Evolutionary conservation across 2,113 vertebrate species (phyloP).

Genomic region (Centrocercus urophasianus): DNA sequence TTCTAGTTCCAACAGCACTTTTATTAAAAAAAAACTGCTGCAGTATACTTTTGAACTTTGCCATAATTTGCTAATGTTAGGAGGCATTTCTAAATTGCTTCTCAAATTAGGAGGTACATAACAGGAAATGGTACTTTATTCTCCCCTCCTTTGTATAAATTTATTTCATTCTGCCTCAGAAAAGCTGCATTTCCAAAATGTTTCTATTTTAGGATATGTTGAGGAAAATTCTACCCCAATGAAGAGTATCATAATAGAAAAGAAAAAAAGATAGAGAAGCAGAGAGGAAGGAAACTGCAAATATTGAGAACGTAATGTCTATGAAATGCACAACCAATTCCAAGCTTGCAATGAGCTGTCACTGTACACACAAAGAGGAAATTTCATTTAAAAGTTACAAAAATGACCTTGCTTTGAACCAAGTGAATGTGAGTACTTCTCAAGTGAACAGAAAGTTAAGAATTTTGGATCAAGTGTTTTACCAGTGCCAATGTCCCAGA

Average conservation of each 20-base stretch:
- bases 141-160: not conserved
- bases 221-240: slow-evolving; percentile 24
- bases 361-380: slow-evolving; percentile 33
- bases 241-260: slow-evolving; percentile 14
- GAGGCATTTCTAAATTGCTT: not conserved
- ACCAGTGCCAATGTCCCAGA: slow-evolving; percentile 67
- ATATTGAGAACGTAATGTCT: slow-evolving; percentile 19
- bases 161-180: not conserved
- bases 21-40: not conserved
- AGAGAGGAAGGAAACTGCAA: slow-evolving; percentile 15
- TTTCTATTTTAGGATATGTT: slow-evolving; percentile 6
- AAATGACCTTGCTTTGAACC: slow-evolving; percentile 70
- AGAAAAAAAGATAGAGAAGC: not conserved
- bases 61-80: not conserved
- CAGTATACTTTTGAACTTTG: not conserved
- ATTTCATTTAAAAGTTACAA: slow-evolving; percentile 60
- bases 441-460: slow-evolving; percentile 65
- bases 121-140: not conserved
- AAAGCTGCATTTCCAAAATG: not conserved
- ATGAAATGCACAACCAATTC: slow-evolving; percentile 36
- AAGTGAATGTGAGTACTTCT: slow-evolving; percentile 69
- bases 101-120: not conserved
- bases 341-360: slow-evolving; percentile 43
- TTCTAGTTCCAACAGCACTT: not conserved
- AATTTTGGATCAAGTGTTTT: slow-evolving; percentile 71